Evolutionary conservation across 2,888 invertebrate genomes (phyloP), one percentile per base, ranked within the genome.

Genomic region (Drosophila affinis): DNA sequence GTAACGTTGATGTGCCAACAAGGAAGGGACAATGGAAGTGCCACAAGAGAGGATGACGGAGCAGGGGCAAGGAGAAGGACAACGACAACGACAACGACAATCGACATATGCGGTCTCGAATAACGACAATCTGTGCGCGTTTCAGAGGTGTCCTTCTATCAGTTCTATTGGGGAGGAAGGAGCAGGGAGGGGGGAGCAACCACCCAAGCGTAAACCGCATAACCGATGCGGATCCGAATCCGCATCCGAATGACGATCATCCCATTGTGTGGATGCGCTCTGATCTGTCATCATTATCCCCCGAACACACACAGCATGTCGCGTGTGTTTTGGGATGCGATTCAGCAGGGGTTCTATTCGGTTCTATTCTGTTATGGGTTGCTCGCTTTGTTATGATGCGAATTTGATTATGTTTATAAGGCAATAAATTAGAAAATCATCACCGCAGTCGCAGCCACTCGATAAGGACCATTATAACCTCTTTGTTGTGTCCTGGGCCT

Each of bases 401-500:
- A 79, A 76, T 86, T 81, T 84, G 89, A 86, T 86, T 79, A 88
- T 84, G 85, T 88, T 88, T 87, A 78, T 75, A 74, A 64, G 75
- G 60, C 64, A 81, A 88, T 88, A 86, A 86, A 82, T 82, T 84
- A 53, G n/a, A 54, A 71, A 77, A 59, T 67, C 77, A 73, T 48
- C 72, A 68, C 70, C 64, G 39, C 59, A 52, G 27, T 39, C 54
- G 14, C 39, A 14, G 39, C 39, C 14, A 45, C 32, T 54, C 54
- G 27, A 39, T 18, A 51, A 39, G 52, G 49, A 52, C 45, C 21
- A 53, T 55, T 71, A 59, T 67, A 51, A 47, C 63, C 24, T 45
- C 70, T 73, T 62, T 61, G 49, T 51, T 65, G 55, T 69, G 65
- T 65, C 73, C 75, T 82, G 65, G 75, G 32, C 3, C 10, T 32